Conservation (phyloP, 2,888 invertebrate genomes). For the Drosophila anomelani region DNA sequence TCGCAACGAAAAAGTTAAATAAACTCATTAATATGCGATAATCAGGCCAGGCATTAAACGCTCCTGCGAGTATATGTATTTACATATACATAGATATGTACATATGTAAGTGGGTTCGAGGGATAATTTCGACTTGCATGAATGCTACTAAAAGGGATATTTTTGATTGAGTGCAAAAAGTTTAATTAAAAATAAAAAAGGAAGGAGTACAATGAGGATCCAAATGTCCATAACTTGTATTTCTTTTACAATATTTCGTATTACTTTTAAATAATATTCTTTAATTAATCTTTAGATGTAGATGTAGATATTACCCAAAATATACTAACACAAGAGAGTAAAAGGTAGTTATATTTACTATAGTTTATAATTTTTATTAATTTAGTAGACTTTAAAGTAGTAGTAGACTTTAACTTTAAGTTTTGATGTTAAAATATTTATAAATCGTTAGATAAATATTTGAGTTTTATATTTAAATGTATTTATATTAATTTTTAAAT, state of each 20-base stretch:
- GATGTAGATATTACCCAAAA: too few relatives aligned
- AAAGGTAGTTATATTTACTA: neutral
- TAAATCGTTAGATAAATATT: neutral
- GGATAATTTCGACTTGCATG: neutral
- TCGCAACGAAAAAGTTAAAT: slow-evolving; percentile 64
- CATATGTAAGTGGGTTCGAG: neutral
- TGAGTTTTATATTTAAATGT: neutral
- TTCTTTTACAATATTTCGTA: neutral
- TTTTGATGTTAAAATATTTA: neutral
- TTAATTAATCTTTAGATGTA: too few relatives aligned
- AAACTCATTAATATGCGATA: slow-evolving; percentile 70
- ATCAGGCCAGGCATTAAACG: slow-evolving; percentile 40
- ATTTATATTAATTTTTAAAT: neutral
- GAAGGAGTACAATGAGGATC: neutral
- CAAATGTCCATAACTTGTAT: neutral
- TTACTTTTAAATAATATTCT: neutral
- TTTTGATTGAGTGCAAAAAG: neutral
- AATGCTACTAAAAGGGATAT: neutral
- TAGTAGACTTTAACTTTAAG: too few relatives aligned
- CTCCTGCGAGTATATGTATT: neutral
- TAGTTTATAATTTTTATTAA: neutral
- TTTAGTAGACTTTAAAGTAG: neutral
- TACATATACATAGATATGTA: too few relatives aligned
- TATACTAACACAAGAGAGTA: too few relatives aligned
- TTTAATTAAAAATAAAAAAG: neutral